These are phyloP conservation scores for Paralichthys olivaceus DNA, from an alignment of 2,113 vertebrate species.

Conservation along the genomic window DNA sequence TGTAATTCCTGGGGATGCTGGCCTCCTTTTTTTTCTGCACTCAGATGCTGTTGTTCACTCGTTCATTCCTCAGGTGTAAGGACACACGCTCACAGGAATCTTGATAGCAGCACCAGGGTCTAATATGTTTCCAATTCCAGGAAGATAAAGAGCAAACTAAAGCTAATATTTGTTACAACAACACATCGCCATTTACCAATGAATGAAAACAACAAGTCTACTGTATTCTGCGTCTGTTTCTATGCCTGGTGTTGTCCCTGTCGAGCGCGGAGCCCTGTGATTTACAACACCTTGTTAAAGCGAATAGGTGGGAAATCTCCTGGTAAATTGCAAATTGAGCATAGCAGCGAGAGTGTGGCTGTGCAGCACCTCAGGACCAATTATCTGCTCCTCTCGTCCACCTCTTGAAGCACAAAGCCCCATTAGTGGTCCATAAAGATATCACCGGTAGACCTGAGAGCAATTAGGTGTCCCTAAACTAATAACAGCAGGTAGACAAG, in stretches of 20 bases:
- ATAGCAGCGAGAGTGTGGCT: slow-evolving; percentile 28
- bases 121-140: slow-evolving; percentile 26
- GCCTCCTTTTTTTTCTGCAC: not conserved
- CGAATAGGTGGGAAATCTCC: slow-evolving; percentile 56
- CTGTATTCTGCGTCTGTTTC: slow-evolving; percentile 42
- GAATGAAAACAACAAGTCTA: slow-evolving; percentile 42
- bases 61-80: slow-evolving; percentile 22
- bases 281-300: slow-evolving; percentile 62
- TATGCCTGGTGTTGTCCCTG: slow-evolving; percentile 23
- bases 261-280: slow-evolving; percentile 41
- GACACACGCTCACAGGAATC: slow-evolving; percentile 5
- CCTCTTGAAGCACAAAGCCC: slow-evolving; percentile 54
- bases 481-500: slow-evolving; percentile 68
- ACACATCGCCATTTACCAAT: slow-evolving; percentile 39
- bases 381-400: slow-evolving; percentile 63
- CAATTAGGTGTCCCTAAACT: slow-evolving; percentile 76
- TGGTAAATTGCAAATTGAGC: slow-evolving; percentile 65
- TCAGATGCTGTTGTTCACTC: slow-evolving; percentile 14
- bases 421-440: slow-evolving; percentile 69
- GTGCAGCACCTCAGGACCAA: slow-evolving; percentile 69
- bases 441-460: slow-evolving; percentile 74
- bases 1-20: slow-evolving; percentile 1
- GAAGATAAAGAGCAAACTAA: slow-evolving; percentile 9
- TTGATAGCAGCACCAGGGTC: not conserved
- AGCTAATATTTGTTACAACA: slow-evolving; percentile 15